Base-by-base conservation (phyloP, 2,888 invertebrate species). In the Beris morrisii region DNA sequence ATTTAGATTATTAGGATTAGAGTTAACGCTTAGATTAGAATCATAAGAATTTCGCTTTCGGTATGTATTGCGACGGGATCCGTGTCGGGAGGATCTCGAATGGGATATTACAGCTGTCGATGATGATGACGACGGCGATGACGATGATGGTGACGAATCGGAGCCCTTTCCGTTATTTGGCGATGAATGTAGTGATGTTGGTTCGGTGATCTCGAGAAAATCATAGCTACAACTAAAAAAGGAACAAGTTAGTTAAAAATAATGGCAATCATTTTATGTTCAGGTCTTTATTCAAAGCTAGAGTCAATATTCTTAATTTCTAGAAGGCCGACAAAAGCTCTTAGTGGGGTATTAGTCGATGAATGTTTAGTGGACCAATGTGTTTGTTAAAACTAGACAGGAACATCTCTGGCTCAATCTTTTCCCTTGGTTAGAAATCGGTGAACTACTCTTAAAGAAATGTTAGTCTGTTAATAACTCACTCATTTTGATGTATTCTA, bases 161-260 rank as follows among this genome's bases (percentile, higher is more conserved):
- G 66, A 55, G 31, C 63, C 63, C 57, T 67, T 56, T 15, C 15
- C n/a, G 11, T 32, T 12, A 52, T 50, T 63, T 30, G 57, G 7
- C 43, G 54, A 44, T 11, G 57, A 0, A 57, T 67, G 67, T 31
- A 44, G 69, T 52, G 58, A 54, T 46, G 72, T 71, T 22, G 74
- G 75, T 72, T 87, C 89, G 58, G 83, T 81, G 71, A 91, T 85
- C 80, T 90, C 88, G 74, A 92, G 76, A 76, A 85, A 91, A 78
- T 92, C 92, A 80, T 91, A 92, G 73, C 87, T 87, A 83, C 92
- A 93, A 70, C 92, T 92, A 83, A 31, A 79, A 75, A 53, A 12
- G 22, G 15, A 46, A 30, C 22, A 22, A 58, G 15, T 50, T n/a
- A 13, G 22, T 22, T 44, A 12, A 12, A 12, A 4, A 4, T 4